Base-by-base conservation (phyloP, 2,888 invertebrate species). In the Hololepta plana region DNA sequence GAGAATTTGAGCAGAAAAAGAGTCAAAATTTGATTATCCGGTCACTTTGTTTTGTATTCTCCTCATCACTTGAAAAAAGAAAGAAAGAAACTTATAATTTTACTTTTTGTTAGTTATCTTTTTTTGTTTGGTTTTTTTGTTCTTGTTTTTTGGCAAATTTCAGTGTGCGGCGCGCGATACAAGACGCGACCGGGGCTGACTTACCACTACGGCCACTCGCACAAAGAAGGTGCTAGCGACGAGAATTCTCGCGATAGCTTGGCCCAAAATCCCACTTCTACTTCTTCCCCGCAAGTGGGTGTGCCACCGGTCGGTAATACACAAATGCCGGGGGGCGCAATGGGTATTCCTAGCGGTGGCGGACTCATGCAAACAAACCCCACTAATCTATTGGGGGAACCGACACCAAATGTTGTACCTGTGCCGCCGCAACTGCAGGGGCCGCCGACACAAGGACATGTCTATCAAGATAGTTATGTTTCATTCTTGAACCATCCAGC, bases 101-200 rank as follows among this genome's bases (percentile, higher is more conserved):
- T n/a, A n/a, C n/a, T n/a, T n/a, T n/a, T n/a, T n/a, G n/a, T n/a
- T n/a, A n/a, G n/a, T n/a, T n/a, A n/a, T n/a, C n/a, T n/a, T n/a
- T n/a, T n/a, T n/a, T n/a, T n/a, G n/a, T n/a, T n/a, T n/a, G n/a
- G n/a, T n/a, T n/a, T n/a, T n/a, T n/a, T n/a, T 25, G 12, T 30
- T 27, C 27, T 29, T 26, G 34, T 35, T 35, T 33, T 37, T 36
- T 38, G 34, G 35, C 37, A 44, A 46, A 42, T 54, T 68, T 57
- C 72, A 85, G 85, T 84, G 54, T 93, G 91, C 69, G 82, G 85
- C 55, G 87, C 87, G 47, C 76, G 88, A 51, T 91, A 93, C 75
- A 91, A 93, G 70, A 90, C 90, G 38, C 72, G 90, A 42, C 88
- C 91, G 40, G 91, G 91, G 41, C 71, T 93, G 51, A 87, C 84